Base-by-base conservation (phyloP, 2,888 invertebrate genomes). In the Allygus modestus region DNA sequence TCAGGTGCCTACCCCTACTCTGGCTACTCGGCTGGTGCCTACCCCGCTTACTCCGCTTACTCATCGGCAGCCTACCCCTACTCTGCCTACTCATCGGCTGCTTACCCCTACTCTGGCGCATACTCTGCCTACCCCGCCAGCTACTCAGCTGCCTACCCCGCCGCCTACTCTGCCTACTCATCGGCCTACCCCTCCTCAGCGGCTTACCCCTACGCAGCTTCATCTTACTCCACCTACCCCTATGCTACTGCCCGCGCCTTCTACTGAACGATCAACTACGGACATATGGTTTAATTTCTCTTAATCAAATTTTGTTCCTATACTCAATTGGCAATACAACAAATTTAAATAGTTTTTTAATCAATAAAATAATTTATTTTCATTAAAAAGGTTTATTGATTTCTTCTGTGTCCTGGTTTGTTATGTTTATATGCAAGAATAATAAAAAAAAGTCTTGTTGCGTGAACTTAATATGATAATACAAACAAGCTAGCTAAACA, bases 1-100 rank as follows among this genome's bases (percentile, higher is more conserved):
- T 46, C 85, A 65, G 84, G 81, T 73, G 65, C 85, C 31, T 83
- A 85, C 84, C 84, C 85, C 46, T 86, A 85, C 84, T 58, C 26
- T 41, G 46, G 28, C 33, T 33, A 26, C 43, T 77, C 51, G 17
- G 20, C 28, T 23, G 77, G 84, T 28, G 54, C 54, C 54, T 54
- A 54, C 54, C 54, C 54, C 54, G 83, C 75, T 15, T 82, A 75
- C 75, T 61, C 82, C 28, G 81, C 84, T 31, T 86, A 85, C 82
- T 54, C 54, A 23, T n/a, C 54, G 7, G 77, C 81, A 20, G 83
- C 85, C 12, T 87, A 87, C 84, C 84, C 84, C 33, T 85, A 83
- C 84, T 82, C 85, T 65, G 41, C 73, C 33, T 73, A 73, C 41
- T 46, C 31, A 1, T 20, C 58, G 1, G 41, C 26, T 33, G 37